A percentile compares a stretch with the other conserved stretches of the same genome.
Conservation (phyloP, 2,797 vertebrate genomes). For the Syncerus caffer region DNA sequence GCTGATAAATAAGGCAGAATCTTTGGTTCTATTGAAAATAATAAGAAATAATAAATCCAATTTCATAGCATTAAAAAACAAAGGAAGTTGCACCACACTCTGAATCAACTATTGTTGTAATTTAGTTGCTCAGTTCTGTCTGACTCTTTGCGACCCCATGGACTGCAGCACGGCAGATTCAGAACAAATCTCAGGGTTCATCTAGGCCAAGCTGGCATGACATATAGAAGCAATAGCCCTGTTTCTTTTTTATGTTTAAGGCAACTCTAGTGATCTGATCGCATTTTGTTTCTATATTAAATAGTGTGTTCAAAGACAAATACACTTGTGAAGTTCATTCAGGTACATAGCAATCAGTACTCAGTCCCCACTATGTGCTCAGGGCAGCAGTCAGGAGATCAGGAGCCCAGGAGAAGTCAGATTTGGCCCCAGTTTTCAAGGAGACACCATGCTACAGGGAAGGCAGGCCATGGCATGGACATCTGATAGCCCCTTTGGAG, state of each 20-base stretch:
- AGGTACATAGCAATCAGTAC: background rate
- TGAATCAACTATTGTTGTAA: background rate
- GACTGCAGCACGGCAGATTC: background rate
- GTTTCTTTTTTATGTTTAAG: background rate
- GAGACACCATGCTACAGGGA: fast-evolving
- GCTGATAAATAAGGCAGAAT: background rate
- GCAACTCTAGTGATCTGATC: background rate
- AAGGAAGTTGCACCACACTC: background rate
- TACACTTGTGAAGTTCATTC: background rate
- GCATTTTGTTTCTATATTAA: background rate
- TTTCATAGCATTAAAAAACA: background rate
- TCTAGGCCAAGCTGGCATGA: background rate
- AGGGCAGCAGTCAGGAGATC: fast-evolving
- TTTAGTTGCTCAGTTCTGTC: background rate
- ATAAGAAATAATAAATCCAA: background rate
- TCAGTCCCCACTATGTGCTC: background rate
- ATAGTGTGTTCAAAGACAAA: background rate
- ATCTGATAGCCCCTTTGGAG: background rate
- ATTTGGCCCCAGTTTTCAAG: background rate
- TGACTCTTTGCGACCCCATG: background rate
- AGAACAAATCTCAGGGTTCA: background rate
- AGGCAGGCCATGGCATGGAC: fast-evolving
- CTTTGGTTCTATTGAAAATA: background rate
- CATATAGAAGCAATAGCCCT: background rate
- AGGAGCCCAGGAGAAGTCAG: background rate